Conservation (phyloP, 2,888 invertebrate genomes). For the Timema podura region DNA sequence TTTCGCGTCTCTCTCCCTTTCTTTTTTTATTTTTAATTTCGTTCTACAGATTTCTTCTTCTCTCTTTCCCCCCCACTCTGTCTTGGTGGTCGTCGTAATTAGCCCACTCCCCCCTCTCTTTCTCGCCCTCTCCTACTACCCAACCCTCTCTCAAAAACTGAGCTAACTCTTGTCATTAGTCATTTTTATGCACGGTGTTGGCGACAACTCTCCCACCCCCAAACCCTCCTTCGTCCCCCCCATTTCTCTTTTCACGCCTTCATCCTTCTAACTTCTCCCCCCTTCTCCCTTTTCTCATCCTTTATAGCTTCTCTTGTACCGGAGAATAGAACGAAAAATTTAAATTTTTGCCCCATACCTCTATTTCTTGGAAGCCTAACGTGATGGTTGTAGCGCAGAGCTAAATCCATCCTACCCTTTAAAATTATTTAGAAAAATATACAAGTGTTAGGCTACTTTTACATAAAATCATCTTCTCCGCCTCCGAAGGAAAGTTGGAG, state of each 20-base stretch:
- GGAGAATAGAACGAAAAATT: background rate
- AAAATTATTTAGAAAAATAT: too few species aligned
- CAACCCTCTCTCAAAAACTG: slow-evolving; percentile 20
- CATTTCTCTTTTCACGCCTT: background rate
- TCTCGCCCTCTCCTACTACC: background rate
- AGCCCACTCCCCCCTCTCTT: slow-evolving; percentile 8
- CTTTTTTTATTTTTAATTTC: slow-evolving; percentile 12
- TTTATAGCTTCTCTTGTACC: background rate
- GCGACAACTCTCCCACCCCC: slow-evolving; percentile 20
- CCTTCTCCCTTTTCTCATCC: background rate
- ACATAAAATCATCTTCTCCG: too few species aligned
- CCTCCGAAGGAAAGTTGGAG: too few species aligned
- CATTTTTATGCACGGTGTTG: slow-evolving; percentile 28
- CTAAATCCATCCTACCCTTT: too few species aligned
- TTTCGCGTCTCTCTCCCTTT: slow-evolving; percentile 7
- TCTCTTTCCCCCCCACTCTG: slow-evolving; percentile 17
- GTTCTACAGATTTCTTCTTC: slow-evolving; percentile 13
- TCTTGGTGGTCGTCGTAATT: slow-evolving; percentile 23
- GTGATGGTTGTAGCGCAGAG: too few species aligned
- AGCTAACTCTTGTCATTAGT: slow-evolving; percentile 29
- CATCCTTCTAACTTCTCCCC: slow-evolving; percentile 5
- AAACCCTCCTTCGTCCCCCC: background rate
- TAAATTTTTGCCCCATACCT: background rate
- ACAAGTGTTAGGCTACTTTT: too few species aligned
- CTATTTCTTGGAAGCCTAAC: too few species aligned